Percentiles rank a stretch among this genome's conserved stretches.
Conservation (phyloP, 1,140 invertebrate genomes). For the Drepana arcuata region DNA sequence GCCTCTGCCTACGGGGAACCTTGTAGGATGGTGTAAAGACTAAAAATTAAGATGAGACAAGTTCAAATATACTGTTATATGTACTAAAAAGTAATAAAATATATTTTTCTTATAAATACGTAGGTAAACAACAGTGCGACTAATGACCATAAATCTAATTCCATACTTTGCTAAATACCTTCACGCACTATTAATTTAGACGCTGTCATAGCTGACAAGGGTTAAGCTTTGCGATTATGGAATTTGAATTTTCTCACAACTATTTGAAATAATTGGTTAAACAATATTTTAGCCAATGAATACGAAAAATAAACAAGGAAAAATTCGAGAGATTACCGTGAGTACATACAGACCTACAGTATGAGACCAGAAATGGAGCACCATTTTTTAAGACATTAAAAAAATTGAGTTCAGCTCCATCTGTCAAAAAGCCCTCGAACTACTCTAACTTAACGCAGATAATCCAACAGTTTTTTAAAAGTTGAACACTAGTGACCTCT, state of each 20-base stretch:
- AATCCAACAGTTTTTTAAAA: slow-evolving; percentile 13
- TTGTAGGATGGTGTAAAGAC: not conserved
- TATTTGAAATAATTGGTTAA: not conserved
- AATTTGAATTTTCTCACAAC: slow-evolving; percentile 27
- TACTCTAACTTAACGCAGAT: slow-evolving; percentile 4
- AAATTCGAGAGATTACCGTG: not conserved
- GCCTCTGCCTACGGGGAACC: too few relatives aligned
- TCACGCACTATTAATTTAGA: slow-evolving; percentile 44
- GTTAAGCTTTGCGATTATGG: slow-evolving; percentile 34
- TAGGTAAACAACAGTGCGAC: not conserved
- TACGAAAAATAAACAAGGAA: not conserved
- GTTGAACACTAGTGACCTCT: slow-evolving; percentile 27
- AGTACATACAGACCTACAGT: not conserved
- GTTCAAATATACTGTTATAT: not conserved
- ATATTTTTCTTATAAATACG: not conserved
- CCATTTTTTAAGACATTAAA: too few relatives aligned
- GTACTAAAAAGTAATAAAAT: not conserved
- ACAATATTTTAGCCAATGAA: not conserved
- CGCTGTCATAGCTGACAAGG: slow-evolving; percentile 35
- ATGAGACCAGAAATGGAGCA: too few relatives aligned
- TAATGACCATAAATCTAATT: slow-evolving; percentile 11
- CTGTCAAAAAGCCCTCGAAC: slow-evolving; percentile 20
- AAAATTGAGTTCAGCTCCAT: slow-evolving; percentile 24
- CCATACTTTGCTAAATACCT: slow-evolving; percentile 34
- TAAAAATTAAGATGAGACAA: not conserved